Base-by-base conservation (phyloP, 1,140 invertebrate species). In the Neocloeon triangulifer region DNA sequence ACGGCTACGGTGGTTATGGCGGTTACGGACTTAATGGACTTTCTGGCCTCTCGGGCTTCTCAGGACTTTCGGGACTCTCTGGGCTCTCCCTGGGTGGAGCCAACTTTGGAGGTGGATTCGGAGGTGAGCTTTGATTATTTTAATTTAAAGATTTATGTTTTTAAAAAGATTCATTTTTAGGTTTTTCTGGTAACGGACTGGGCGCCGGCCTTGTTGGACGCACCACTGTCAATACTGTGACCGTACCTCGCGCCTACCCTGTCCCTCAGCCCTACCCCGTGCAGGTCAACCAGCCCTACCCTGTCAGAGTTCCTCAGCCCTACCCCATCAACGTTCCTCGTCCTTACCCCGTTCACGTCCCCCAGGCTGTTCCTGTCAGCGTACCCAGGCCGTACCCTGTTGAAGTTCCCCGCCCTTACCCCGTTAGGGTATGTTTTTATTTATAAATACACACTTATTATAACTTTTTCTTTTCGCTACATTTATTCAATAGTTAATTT, bases 221-320 rank as follows among this genome's bases (percentile, higher is more conserved):
- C 14, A n/a, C 10, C 16, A 15, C 16, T 20, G 16, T 20, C 2
- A 17, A n/a, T n/a, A 18, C 30, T 9, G 16, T 19, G 16, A 20
- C 30, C 30, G 30, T 31, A 9, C 9, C 30, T 3, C 30, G 19
- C 10, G 18, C 30, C 9, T 17, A 19, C 7, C 30, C 30, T 5
- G 30, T 31, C 6, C 30, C 30, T 3, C 16, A 31, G 30, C 30
- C 30, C 13, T 18, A 19, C 19, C 16, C 30, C 3, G 16, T 19
- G 13, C 13, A 17, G 4, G 30, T 31, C 19, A 20, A 19, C n/a
- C 16, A 20, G 3, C 30, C 30, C 9, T 17, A 19, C 16, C 30
- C 30, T 3, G 30, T 31, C n/a, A 17, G 18, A 5, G 15, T 19
- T 2, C 15, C 30, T 2, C 15, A 19, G 14, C 27, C 27, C 3